Evolutionary conservation across 2,888 invertebrate genomes (phyloP).

Genomic region (Pollenia angustigena): DNA sequence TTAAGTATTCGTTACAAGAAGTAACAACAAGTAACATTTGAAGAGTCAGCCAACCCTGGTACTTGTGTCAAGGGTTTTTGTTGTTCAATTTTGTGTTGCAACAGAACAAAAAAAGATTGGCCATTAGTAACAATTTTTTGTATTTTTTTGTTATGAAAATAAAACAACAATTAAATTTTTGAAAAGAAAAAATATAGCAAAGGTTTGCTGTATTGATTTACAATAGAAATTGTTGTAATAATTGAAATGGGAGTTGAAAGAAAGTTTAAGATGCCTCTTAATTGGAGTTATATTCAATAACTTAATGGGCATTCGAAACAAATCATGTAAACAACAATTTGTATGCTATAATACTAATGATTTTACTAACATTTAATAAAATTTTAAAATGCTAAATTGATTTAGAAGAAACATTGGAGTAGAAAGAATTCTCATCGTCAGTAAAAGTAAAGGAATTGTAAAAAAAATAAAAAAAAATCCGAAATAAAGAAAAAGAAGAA

Average conservation of each 20-base stretch:
- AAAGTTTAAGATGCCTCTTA: conserved; percentile 57
- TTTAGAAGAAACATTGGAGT: no score
- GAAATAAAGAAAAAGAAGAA: no score
- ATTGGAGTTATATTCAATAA: conserved; percentile 52
- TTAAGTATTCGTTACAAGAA: not conserved
- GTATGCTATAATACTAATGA: no score
- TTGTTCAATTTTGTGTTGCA: conserved; percentile 21
- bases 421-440: no score
- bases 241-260: conserved; percentile 43
- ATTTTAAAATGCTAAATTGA: no score
- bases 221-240: conserved; percentile 29
- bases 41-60: conserved; percentile 12
- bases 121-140: conserved; percentile 23
- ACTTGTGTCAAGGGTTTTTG: conserved; percentile 30
- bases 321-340: not conserved
- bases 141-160: conserved; percentile 43
- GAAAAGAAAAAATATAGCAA: conserved; percentile 21
- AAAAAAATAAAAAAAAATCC: no score
- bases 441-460: no score
- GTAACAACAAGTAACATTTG: conserved; percentile 3
- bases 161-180: conserved; percentile 18
- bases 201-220: conserved; percentile 58
- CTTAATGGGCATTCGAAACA: not conserved
- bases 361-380: no score
- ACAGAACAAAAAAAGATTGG: conserved; percentile 38